phyloP scores from a whole-genome alignment of 2,113 vertebrate species.

The Cavia aperea region DNA sequence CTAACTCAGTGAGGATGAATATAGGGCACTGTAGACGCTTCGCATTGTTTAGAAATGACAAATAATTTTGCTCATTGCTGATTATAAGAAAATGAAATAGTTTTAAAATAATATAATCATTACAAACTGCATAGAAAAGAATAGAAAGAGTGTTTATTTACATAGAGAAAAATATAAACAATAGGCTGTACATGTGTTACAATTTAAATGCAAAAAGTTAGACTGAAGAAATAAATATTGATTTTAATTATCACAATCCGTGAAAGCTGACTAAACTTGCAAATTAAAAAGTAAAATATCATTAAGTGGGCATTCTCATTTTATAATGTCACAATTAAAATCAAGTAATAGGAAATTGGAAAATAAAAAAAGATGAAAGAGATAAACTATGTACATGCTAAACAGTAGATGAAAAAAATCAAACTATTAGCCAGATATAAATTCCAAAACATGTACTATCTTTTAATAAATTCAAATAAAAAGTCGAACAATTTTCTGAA shows the following conservation, averaged over 20 bases:
- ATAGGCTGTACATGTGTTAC: neutral
- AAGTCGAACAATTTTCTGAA: neutral
- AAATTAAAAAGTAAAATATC: neutral
- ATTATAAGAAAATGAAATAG: neutral
- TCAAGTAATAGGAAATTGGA: neutral
- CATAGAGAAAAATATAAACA: neutral
- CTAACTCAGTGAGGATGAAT: neutral
- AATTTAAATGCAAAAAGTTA: neutral
- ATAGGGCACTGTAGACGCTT: neutral
- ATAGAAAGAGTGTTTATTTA: neutral
- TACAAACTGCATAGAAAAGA: neutral
- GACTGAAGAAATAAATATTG: neutral
- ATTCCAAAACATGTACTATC: neutral
- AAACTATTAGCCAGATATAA: neutral
- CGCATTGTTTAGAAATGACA: neutral
- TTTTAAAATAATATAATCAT: neutral
- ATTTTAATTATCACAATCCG: neutral
- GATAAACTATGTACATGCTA: neutral
- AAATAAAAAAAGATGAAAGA: neutral
- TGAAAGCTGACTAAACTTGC: neutral
- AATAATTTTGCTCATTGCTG: conserved; percentile 3
- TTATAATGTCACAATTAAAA: neutral
- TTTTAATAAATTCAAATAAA: conserved; percentile 1
- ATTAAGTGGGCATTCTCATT: neutral
- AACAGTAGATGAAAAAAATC: neutral